Conservation (phyloP, 2,113 vertebrate species). For the Cyrtonyx montezumae region DNA sequence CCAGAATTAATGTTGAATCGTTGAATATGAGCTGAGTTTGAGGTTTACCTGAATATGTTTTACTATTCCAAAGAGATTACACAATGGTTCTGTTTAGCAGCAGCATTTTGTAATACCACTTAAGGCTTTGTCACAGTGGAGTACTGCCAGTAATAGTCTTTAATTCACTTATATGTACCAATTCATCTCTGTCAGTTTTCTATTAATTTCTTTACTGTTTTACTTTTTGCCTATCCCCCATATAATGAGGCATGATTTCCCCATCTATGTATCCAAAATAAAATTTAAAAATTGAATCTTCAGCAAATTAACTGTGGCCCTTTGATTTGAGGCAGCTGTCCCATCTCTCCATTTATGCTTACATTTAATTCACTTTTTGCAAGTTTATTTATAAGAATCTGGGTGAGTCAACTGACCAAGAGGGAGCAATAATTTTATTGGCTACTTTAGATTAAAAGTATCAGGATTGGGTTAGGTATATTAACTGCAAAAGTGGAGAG, state of each 20-base stretch:
- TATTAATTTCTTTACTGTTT: constrained; percentile 77
- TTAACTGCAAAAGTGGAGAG: background rate
- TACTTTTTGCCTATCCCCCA: constrained; percentile 57
- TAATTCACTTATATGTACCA: constrained; percentile 80
- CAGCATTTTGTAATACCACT: constrained; percentile 76
- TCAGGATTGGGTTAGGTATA: background rate
- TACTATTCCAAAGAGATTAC: constrained; percentile 58
- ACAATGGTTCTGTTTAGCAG: constrained; percentile 68
- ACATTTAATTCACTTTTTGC: constrained; percentile 66
- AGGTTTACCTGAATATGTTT: constrained; percentile 70
- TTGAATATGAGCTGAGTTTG: constrained; percentile 60
- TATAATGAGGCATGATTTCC: constrained; percentile 61
- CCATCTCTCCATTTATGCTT: constrained; percentile 54
- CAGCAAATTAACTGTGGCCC: constrained; percentile 60
- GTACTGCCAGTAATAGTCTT: constrained; percentile 79
- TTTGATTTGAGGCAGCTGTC: constrained; percentile 59
- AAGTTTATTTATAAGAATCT: constrained; percentile 54
- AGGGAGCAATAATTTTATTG: background rate
- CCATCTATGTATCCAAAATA: constrained; percentile 67
- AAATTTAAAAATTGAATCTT: constrained; percentile 7
- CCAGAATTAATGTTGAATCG: constrained; percentile 56
- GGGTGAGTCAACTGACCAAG: background rate
- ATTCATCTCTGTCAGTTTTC: constrained; percentile 78
- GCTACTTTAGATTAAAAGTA: constrained; percentile 34
- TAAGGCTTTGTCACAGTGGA: constrained; percentile 73